A percentile compares a stretch with the other conserved stretches of the same genome.
These are phyloP conservation scores for Phaethon lepturus DNA, from an alignment of 2,113 vertebrate species.

Conservation along the genomic window DNA sequence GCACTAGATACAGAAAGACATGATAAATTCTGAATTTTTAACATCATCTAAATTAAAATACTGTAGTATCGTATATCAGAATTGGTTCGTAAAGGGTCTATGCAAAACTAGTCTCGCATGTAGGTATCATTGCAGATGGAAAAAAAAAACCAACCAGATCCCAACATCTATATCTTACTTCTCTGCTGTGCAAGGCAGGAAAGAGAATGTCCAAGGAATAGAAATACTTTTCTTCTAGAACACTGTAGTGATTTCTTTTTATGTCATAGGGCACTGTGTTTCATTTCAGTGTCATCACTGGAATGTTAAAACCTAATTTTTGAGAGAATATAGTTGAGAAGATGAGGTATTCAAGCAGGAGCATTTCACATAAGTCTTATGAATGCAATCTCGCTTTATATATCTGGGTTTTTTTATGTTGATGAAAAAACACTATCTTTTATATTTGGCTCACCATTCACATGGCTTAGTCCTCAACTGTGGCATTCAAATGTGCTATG, in stretches of 20 bases:
- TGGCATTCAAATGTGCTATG: neutral
- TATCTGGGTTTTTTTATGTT: neutral
- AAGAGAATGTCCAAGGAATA: neutral
- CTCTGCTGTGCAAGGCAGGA: neutral
- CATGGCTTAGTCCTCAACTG: neutral
- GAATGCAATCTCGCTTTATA: fast-evolving
- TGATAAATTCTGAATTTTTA: neutral
- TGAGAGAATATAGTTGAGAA: neutral
- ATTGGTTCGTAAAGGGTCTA: neutral
- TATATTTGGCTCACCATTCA: neutral
- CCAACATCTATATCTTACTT: neutral
- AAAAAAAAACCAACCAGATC: no score
- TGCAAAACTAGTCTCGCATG: neutral
- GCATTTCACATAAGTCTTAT: neutral
- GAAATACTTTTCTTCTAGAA: neutral
- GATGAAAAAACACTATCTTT: neutral
- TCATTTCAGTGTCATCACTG: neutral
- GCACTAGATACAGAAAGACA: neutral
- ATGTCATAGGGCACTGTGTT: neutral
- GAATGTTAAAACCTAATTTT: neutral
- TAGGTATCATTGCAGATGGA: neutral
- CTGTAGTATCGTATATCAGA: neutral
- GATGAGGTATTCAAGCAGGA: neutral
- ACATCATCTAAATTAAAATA: neutral
- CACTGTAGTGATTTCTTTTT: neutral